Evolutionary conservation across 2,113 vertebrate genomes (phyloP).

Genomic region (Paratilapia polleni): DNA sequence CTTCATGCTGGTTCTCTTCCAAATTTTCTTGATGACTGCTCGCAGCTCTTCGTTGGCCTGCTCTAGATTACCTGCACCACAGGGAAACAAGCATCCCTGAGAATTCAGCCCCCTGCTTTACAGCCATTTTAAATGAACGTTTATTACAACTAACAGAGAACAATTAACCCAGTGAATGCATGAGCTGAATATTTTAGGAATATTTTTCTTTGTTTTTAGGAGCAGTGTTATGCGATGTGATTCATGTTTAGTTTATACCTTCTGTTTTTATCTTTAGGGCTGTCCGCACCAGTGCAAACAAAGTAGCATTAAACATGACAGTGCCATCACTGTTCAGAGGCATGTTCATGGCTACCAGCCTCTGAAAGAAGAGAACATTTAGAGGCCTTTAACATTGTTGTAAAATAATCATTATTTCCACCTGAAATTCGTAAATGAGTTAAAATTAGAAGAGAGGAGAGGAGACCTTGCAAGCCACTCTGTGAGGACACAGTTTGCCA

Average conservation of each 20-base stretch:
- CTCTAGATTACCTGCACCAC: slow-evolving; percentile 91
- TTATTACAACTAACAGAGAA: background rate
- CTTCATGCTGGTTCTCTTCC: slow-evolving; percentile 99
- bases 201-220: background rate
- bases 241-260: slow-evolving; percentile 78
- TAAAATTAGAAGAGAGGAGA: background rate
- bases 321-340: slow-evolving; percentile 98
- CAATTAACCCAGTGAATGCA: background rate
- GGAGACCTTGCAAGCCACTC: slow-evolving; percentile 97
- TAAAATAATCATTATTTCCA: background rate
- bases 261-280: slow-evolving; percentile 99
- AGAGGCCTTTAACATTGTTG: background rate
- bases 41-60: slow-evolving; percentile 98
- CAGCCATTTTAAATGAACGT: slow-evolving; percentile 15
- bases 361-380: slow-evolving; percentile 79
- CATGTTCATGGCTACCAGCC: slow-evolving; percentile 99
- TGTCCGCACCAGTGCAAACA: slow-evolving; percentile 97
- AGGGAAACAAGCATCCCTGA: slow-evolving; percentile 17
- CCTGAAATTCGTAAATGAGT: background rate
- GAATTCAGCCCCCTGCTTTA: slow-evolving; percentile 15
- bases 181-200: background rate
- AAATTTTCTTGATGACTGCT: slow-evolving; percentile 99
- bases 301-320: slow-evolving; percentile 98
- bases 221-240: background rate
- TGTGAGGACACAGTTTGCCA: slow-evolving; percentile 95